These are phyloP conservation scores for Drosophila pseudoananassae DNA, from an alignment of 1,140 invertebrate species.

Conservation along the genomic window DNA sequence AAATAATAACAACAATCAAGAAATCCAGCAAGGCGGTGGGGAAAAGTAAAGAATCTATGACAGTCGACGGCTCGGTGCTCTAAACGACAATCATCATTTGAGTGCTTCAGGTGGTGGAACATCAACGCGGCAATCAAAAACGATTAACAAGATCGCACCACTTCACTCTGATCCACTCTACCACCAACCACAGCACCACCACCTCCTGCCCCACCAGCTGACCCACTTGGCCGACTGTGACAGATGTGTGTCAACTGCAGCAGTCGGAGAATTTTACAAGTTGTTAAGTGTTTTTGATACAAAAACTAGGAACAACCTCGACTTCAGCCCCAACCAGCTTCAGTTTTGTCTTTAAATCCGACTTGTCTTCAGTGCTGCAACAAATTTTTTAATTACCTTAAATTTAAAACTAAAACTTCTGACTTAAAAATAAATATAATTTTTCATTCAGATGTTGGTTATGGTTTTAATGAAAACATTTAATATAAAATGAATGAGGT, in stretches of 20 bases:
- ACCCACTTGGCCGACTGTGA: constrained; percentile 68
- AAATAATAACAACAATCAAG: constrained; percentile 49
- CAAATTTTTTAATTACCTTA: background rate
- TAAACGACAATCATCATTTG: constrained; percentile 73
- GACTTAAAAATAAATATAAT: background rate
- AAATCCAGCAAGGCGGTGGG: constrained; percentile 18
- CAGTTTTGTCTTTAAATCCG: background rate
- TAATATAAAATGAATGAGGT: too few relatives aligned
- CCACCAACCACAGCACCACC: constrained; percentile 11
- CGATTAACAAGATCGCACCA: constrained; percentile 78
- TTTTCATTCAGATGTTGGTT: too few relatives aligned
- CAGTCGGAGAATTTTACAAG: constrained; percentile 75
- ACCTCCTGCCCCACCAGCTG: constrained; percentile 40
- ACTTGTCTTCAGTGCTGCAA: constrained; percentile 19
- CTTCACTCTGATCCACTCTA: constrained; percentile 22
- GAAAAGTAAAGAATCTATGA: constrained; percentile 42
- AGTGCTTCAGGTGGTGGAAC: constrained; percentile 62
- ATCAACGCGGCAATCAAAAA: constrained; percentile 78
- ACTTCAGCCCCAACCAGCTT: constrained; percentile 16
- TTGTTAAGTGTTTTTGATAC: constrained; percentile 80
- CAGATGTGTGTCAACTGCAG: constrained; percentile 77
- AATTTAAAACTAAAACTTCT: background rate
- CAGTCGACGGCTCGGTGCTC: constrained; percentile 36
- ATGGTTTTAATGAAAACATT: too few relatives aligned
- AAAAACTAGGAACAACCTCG: constrained; percentile 64